A percentile compares a stretch with the other conserved stretches of the same genome.
Conservation (phyloP, 2,113 vertebrate species). For the Urocynchramus pylzowi region DNA sequence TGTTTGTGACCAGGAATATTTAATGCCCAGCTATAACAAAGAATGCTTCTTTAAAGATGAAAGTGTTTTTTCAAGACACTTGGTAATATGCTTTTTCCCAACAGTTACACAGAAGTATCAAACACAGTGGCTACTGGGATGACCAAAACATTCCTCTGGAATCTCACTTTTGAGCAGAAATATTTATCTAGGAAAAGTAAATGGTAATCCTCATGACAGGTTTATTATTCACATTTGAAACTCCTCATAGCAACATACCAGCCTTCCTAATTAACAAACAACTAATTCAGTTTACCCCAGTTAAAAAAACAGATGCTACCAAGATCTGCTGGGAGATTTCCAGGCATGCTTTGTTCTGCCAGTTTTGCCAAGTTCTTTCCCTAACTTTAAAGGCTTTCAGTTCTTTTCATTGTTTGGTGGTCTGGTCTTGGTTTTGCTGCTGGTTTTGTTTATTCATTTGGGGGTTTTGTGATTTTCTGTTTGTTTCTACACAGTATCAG, state of each 20-base stretch:
- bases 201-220: not conserved
- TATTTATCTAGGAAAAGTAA: not conserved
- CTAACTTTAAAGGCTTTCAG: not conserved
- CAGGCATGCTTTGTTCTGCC: not conserved
- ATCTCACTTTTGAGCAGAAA: not conserved
- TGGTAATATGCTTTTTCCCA: not conserved
- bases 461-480: not conserved
- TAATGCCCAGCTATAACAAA: not conserved
- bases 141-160: not conserved
- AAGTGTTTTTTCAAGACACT: not conserved
- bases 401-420: not conserved
- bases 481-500: not conserved
- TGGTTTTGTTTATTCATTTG: not conserved
- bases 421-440: not conserved
- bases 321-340: not conserved
- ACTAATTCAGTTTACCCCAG: not conserved
- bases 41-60: not conserved
- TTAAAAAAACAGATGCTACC: not conserved
- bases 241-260: not conserved
- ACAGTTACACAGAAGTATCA: not conserved
- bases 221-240: constrained; percentile 1
- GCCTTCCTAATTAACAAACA: constrained; percentile 14
- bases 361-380: not conserved
- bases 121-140: not conserved
- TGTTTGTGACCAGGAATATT: not conserved